A percentile compares a stretch with the other conserved stretches of the same genome.
Evolutionary conservation across 2,113 vertebrate genomes (phyloP).

Genomic region (Psittacus erithacus): DNA sequence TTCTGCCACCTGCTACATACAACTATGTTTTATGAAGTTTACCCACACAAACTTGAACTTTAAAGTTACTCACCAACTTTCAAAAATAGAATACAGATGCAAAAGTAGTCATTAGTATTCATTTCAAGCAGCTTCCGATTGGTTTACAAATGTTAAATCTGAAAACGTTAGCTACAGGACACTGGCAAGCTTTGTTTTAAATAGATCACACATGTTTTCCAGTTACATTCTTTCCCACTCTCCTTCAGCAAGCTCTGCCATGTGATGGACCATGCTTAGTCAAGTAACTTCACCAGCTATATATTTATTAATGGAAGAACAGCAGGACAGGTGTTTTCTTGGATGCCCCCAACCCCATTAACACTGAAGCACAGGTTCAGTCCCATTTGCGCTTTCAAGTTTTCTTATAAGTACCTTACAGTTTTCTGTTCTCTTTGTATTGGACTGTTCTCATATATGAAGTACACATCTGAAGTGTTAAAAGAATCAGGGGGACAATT

Average conservation of each 20-base stretch:
- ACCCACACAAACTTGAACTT: slow-evolving; percentile 62
- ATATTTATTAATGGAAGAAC: slow-evolving; percentile 23
- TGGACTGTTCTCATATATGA: background rate
- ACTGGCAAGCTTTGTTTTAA: slow-evolving; percentile 64
- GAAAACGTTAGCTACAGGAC: slow-evolving; percentile 63
- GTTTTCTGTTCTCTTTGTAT: background rate
- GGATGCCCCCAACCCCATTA: background rate
- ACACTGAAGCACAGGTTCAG: background rate
- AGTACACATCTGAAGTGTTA: background rate
- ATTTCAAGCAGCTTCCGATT: slow-evolving; percentile 70
- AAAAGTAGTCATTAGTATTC: slow-evolving; percentile 53
- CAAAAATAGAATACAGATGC: slow-evolving; percentile 68
- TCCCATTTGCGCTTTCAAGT: background rate
- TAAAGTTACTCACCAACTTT: slow-evolving; percentile 64
- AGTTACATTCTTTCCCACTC: background rate
- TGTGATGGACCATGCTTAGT: background rate
- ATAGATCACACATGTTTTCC: slow-evolving; percentile 39
- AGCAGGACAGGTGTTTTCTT: background rate
- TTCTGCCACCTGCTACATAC: slow-evolving; percentile 45
- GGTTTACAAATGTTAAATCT: slow-evolving; percentile 43
- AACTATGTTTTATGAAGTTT: slow-evolving; percentile 41
- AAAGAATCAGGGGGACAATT: background rate
- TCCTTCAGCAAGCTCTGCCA: slow-evolving; percentile 7
- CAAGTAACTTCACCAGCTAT: slow-evolving; percentile 51
- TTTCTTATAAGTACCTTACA: background rate